phyloP scores from a whole-genome alignment of 1,140 invertebrate species.

The Choristoneura fumiferana region DNA sequence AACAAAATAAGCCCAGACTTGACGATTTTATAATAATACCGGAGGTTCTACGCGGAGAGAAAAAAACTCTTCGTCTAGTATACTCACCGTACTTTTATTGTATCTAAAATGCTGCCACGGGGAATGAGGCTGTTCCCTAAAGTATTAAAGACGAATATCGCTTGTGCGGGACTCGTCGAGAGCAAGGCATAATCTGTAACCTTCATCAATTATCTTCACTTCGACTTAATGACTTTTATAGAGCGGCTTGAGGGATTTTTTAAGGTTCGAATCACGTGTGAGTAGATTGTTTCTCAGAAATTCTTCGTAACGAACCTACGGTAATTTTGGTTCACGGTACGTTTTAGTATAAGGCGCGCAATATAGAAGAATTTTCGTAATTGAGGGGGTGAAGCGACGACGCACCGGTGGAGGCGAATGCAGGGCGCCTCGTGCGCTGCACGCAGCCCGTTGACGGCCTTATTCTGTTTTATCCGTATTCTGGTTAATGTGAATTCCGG shows the following conservation, averaged over 20 bases:
- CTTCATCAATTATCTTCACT: slow-evolving; percentile 76
- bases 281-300: slow-evolving; percentile 37
- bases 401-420: no score
- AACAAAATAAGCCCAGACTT: slow-evolving; percentile 30
- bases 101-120: neutral
- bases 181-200: slow-evolving; percentile 65
- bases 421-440: no score
- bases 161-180: slow-evolving; percentile 23
- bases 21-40: slow-evolving; percentile 75
- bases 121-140: slow-evolving; percentile 29
- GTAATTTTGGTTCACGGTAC: slow-evolving; percentile 18
- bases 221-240: slow-evolving; percentile 76
- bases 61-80: slow-evolving; percentile 56
- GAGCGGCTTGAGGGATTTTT: slow-evolving; percentile 44
- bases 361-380: no score
- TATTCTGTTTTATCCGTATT: no score
- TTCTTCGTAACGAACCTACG: slow-evolving; percentile 29
- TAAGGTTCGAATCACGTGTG: slow-evolving; percentile 35
- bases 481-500: no score
- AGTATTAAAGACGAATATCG: slow-evolving; percentile 31
- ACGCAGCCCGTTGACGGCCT: no score
- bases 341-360: slow-evolving; percentile 28
- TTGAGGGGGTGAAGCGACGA: no score
- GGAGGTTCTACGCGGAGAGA: slow-evolving; percentile 38
- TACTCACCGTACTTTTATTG: slow-evolving; percentile 45